Evolutionary conservation across 2,888 invertebrate species (phyloP).

Genomic region (Pollenia amentaria): DNA sequence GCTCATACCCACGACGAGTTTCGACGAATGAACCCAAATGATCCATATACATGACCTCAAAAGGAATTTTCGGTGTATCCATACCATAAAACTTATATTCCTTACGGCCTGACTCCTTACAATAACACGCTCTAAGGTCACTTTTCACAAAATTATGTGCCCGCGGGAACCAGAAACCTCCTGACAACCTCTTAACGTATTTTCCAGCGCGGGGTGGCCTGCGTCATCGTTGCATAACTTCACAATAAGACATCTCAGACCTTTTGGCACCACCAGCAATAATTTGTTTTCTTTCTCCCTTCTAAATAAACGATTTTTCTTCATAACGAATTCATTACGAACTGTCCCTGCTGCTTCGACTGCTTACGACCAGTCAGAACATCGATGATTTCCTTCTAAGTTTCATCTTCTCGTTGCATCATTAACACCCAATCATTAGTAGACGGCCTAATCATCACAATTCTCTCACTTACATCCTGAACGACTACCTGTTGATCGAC

Average conservation of each 20-base stretch:
- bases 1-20: no score
- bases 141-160: no score
- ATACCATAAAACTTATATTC: no score
- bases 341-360: constrained; percentile 22
- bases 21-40: no score
- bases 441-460: constrained; percentile 49
- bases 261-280: constrained; percentile 20
- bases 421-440: constrained; percentile 64
- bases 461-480: constrained; percentile 22
- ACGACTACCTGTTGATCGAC: neutral
- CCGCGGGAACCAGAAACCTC: no score
- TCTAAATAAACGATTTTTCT: constrained; percentile 24
- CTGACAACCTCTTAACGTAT: no score
- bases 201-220: no score
- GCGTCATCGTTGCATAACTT: constrained; percentile 68
- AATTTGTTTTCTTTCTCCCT: neutral
- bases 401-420: constrained; percentile 62
- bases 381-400: constrained; percentile 43
- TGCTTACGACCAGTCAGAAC: neutral
- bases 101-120: no score
- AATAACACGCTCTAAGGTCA: no score
- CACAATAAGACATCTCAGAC: constrained; percentile 54
- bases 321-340: constrained; percentile 22
- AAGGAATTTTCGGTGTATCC: no score
- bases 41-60: no score